Evolutionary conservation across 2,888 invertebrate species (phyloP), one percentile per base, ranked within the genome.

Genomic region (Malthinus seriepunctatus): DNA sequence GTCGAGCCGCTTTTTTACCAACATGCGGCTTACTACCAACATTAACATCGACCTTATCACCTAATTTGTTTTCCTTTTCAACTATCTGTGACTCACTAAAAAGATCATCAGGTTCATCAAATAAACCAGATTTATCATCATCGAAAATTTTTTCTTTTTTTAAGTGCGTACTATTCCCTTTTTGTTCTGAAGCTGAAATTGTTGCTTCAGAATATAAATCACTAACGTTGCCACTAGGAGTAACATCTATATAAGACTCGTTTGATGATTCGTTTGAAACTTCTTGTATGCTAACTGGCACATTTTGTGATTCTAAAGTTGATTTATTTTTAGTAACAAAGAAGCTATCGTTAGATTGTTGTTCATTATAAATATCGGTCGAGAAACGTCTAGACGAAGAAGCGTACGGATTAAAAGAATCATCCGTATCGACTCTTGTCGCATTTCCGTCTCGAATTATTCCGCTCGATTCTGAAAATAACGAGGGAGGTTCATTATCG

Each of bases 401-500:
- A 12, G 69, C 68, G 44, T 69, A 56, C 2, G 74, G 74, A 59
- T 67, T 55, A 47, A 73, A 73, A 5, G 71, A 71, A 57, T 71
- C 73, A 32, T 63, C 64, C 9, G 58, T 65, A 45, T 62, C 60
- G 11, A 51, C 35, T 32, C 65, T 69, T 3, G 60, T 60, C 4
- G 60, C 58, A 46, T 66, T 70, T 15, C 64, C 58, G 63, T 73
- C 73, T 48, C 61, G 50, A 6, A 67, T 69, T 49, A 71, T 72
- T 8, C 71, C 72, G 54, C 71, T 73, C 3, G 70, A 68, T 50
- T 73, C 71, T 45, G 69, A 65, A 39, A 63, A 63, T 31, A 69
- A 60, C 15, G 74, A 65, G 4, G 70, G 71, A 0, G 75, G 76
- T 15, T 76, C 75, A 52, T 74, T 74, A 63, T 76, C 75, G 49